Base-by-base conservation (phyloP, 2,797 vertebrate genomes). In the Takifugu ocellatus region DNA sequence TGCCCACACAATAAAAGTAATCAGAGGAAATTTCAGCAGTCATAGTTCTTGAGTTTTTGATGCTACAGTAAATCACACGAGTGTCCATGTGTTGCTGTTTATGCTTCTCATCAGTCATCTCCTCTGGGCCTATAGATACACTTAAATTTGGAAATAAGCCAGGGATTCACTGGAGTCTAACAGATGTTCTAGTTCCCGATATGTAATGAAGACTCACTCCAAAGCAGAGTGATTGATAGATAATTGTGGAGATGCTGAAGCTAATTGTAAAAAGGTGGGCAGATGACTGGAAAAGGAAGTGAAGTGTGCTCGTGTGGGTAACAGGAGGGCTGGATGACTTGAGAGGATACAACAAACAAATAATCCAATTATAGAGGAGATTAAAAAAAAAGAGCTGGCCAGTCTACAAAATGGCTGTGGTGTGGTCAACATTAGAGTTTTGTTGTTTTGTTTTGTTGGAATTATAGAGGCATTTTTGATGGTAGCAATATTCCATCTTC, bases 261-360 rank as follows among this genome's bases (percentile, higher is more conserved):
- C 21, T 48, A 25, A 48, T 48, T 48, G 21, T 11, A 49, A 27
- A 14, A 26, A 49, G 48, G 48, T 49, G 47, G 47, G 46, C 17
- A 25, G 47, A 25, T 4, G 46, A 25, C 10, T 29, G 46, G 25
- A 25, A 49, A 26, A 16, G 25, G 5, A 26, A 49, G 47, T 25
- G 24, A 14, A 7, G 24, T 26, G 25, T 16, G 12, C 24, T 21
- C 10, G n/a, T 14, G 9, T 25, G 47, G 26, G 25, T 49, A 49
- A 49, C 26, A 25, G 47, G 24, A 26, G 47, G 24, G 47, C 9
- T 25, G 24, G 24, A 39, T 15, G 24, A 58, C 48, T 24, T 47
- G 17, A 29, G 25, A 63, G 52, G 26, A 51, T 68, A 42, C 63
- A 14, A 51, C 51, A 49, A 51, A 36, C 55, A 49, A 61, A 49